A percentile compares a stretch with the other conserved stretches of the same genome.
These are phyloP conservation scores for Podiceps cristatus DNA, from an alignment of 2,113 vertebrate species.

Conservation along the genomic window DNA sequence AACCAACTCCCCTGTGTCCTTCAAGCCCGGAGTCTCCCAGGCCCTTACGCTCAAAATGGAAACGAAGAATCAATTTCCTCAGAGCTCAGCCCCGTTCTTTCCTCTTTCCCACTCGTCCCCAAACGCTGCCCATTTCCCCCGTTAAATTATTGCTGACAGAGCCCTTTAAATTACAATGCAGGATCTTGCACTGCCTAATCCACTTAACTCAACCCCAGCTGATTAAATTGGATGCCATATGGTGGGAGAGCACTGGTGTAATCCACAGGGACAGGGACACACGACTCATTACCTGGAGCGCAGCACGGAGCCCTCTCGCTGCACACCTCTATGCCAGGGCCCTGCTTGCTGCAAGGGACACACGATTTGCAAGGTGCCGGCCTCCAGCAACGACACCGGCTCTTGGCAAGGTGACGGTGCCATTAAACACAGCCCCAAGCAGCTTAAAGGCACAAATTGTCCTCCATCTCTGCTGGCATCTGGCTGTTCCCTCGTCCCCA, in stretches of 20 bases:
- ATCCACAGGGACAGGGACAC: background rate
- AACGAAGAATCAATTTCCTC: background rate
- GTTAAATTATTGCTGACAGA: slow-evolving; percentile 59
- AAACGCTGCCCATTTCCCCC: slow-evolving; percentile 20
- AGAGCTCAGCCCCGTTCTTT: background rate
- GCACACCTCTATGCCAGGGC: accelerated
- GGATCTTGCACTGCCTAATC: slow-evolving; percentile 60
- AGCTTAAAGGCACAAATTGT: slow-evolving; percentile 27
- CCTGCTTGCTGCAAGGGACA: background rate
- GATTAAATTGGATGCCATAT: slow-evolving; percentile 77
- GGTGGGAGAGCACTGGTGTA: slow-evolving; percentile 47
- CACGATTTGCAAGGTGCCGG: background rate
- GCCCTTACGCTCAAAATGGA: slow-evolving; percentile 1
- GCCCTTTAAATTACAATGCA: slow-evolving; percentile 65
- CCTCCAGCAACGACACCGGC: background rate
- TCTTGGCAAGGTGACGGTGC: background rate
- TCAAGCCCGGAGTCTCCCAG: background rate
- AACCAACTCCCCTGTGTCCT: background rate
- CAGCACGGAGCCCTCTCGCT: background rate
- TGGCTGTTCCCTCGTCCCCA: background rate
- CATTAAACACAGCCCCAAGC: background rate
- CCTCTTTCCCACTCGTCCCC: slow-evolving; percentile 19
- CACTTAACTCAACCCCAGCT: slow-evolving; percentile 72
- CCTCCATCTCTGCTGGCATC: slow-evolving; percentile 1
- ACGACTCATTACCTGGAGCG: slow-evolving; percentile 40